Evolutionary conservation across 2,113 vertebrate genomes (phyloP).

Genomic region (Podarcis raffonei): DNA sequence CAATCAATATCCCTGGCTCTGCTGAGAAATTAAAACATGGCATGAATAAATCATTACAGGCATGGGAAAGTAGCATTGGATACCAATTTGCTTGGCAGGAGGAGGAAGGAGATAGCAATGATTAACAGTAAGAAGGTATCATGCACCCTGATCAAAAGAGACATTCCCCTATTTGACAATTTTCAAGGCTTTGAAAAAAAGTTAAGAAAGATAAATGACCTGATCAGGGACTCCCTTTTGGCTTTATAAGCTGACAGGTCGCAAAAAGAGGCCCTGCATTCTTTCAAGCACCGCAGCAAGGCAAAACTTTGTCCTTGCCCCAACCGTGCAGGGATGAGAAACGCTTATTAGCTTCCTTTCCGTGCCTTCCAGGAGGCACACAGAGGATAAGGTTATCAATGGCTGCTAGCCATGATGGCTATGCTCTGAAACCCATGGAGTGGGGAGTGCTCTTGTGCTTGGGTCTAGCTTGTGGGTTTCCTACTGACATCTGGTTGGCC

Average conservation of each 20-base stretch:
- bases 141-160: not conserved
- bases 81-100: not conserved
- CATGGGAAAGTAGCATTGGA: not conserved
- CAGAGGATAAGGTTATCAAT: no score
- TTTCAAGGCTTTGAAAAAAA: not conserved
- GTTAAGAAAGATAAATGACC: not conserved
- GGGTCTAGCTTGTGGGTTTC: no score
- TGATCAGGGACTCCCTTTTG: not conserved
- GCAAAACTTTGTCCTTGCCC: not conserved
- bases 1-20: constrained; percentile 15
- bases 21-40: constrained; percentile 16
- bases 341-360: no score
- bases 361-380: no score
- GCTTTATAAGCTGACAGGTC: no score
- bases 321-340: not conserved
- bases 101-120: not conserved
- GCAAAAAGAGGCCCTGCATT: no score
- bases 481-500: no score
- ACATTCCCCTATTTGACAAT: not conserved
- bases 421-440: no score
- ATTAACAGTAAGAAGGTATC: not conserved
- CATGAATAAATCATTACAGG: not conserved
- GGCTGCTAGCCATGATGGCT: no score
- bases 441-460: no score
- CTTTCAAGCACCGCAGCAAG: not conserved